phyloP scores from a whole-genome alignment of 2,113 vertebrate genomes.

The Ammodytes dubius region DNA sequence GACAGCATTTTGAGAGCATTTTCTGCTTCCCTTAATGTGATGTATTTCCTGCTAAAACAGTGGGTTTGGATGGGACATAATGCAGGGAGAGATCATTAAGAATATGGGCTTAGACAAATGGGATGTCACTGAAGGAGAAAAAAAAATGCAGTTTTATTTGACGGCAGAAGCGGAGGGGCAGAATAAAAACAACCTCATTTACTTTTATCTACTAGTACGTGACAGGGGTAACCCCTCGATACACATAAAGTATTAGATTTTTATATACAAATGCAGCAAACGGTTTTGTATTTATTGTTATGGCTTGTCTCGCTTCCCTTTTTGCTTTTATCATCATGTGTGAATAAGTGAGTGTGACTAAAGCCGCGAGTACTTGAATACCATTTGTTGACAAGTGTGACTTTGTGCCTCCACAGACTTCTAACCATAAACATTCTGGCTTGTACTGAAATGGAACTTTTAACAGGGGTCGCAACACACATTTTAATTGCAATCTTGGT shows the following conservation, averaged over 20 bases:
- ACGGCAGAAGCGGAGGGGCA: too few species aligned
- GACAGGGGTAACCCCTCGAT: background rate
- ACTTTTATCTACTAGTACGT: background rate
- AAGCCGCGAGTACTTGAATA: constrained; percentile 4
- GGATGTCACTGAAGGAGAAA: constrained; percentile 1
- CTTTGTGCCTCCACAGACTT: constrained; percentile 15
- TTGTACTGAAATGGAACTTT: constrained; percentile 27
- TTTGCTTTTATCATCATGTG: background rate
- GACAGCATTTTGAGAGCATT: constrained; percentile 24
- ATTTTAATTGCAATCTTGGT: constrained; percentile 55
- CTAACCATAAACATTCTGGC: background rate
- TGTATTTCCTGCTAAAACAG: constrained; percentile 3
- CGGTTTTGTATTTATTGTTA: background rate
- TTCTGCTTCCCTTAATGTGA: background rate
- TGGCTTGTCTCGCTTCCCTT: background rate
- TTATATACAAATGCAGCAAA: background rate
- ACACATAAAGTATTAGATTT: background rate
- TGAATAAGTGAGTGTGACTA: background rate
- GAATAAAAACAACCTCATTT: constrained; percentile 8
- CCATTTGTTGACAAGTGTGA: background rate
- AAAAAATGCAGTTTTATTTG: background rate
- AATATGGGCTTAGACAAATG: constrained; percentile 19
- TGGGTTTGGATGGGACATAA: constrained; percentile 3
- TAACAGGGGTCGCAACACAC: constrained; percentile 35
- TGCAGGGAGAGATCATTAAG: constrained; percentile 14